Evolutionary conservation across 2,888 invertebrate species (phyloP).

Genomic region (Nemurella pictetii): DNA sequence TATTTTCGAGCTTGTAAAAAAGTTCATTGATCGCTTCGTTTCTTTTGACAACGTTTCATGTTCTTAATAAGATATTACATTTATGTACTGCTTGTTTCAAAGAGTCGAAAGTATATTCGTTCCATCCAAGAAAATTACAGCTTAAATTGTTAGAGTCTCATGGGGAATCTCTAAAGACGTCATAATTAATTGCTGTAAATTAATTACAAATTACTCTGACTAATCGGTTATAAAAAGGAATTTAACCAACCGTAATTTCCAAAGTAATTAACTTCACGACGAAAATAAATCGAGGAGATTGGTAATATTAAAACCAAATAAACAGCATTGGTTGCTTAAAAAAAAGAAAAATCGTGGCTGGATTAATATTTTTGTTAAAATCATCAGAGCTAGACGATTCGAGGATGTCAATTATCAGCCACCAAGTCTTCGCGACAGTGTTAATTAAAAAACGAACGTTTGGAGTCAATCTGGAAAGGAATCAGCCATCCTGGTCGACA

Average conservation of each 20-base stretch:
- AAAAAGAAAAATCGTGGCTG: neutral
- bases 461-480: neutral
- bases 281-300: neutral
- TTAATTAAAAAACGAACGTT: neutral
- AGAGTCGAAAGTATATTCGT: neutral
- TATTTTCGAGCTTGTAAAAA: neutral
- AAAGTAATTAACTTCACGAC: neutral
- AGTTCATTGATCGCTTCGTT: neutral
- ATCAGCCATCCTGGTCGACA: no score
- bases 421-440: neutral
- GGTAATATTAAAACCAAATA: neutral
- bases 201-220: neutral
- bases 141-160: neutral
- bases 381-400: neutral
- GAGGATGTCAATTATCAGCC: neutral
- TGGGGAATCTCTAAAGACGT: no score
- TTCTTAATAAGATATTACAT: neutral
- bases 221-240: neutral
- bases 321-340: neutral
- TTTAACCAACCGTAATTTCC: no score
- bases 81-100: neutral
- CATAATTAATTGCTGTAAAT: no score
- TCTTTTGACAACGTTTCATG: neutral
- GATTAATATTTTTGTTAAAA: neutral
- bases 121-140: neutral